Conservation (phyloP, 2,888 invertebrate species). For the Pollenia griseotomentosa region DNA sequence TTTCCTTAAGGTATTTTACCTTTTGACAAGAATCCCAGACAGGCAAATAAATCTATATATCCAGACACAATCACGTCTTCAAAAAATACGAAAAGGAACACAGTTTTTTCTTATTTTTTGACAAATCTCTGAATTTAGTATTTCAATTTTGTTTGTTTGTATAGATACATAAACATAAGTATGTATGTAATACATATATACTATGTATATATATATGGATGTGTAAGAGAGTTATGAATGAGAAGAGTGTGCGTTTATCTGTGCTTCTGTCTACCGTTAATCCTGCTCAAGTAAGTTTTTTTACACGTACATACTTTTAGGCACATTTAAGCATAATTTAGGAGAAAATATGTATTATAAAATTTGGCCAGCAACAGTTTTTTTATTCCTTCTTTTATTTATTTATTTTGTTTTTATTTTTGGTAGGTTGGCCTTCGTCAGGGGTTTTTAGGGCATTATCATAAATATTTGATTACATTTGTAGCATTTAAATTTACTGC, state of each 20-base stretch:
- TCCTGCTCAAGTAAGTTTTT: neutral
- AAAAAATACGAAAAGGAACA: neutral
- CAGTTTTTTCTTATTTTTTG: neutral
- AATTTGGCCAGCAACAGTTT: slow-evolving; percentile 35
- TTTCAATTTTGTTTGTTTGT: neutral
- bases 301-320: slow-evolving; percentile 24
- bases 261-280: neutral
- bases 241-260: neutral
- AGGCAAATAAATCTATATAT: slow-evolving; percentile 68
- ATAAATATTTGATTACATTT: slow-evolving; percentile 34
- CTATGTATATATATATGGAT: neutral
- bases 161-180: too few species aligned
- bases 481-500: neutral
- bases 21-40: slow-evolving; percentile 57
- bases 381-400: neutral
- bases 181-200: too few species aligned
- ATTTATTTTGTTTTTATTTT: neutral
- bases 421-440: neutral
- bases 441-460: neutral
- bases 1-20: slow-evolving; percentile 42
- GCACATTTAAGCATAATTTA: neutral
- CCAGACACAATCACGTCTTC: slow-evolving; percentile 54
- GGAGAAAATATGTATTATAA: slow-evolving; percentile 16
- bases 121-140: neutral
- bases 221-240: neutral